These are phyloP conservation scores for Orthosia incerta DNA, from an alignment of 2,888 invertebrate species.

Conservation along the genomic window DNA sequence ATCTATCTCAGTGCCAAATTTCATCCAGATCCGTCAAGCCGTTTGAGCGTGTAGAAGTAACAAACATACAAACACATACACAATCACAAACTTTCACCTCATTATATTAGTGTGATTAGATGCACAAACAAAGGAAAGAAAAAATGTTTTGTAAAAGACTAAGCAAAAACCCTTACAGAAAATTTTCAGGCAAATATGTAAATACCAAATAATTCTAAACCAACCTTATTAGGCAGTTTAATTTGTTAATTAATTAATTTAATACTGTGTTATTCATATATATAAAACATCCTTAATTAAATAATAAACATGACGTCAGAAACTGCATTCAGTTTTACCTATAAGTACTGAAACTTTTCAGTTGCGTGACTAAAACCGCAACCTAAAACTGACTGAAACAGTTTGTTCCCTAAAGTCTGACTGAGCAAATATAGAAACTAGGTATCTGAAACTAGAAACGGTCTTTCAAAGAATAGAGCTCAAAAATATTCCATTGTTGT, in stretches of 20 bases:
- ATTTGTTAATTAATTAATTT: neutral
- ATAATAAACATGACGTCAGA: conserved; percentile 12
- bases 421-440: neutral
- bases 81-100: no score
- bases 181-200: neutral
- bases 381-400: neutral
- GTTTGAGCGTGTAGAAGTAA: no score
- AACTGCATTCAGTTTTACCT: neutral
- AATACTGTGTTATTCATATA: conserved; percentile 8
- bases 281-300: conserved; percentile 7
- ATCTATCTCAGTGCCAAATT: no score
- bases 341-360: neutral
- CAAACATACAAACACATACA: no score
- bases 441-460: neutral
- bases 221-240: neutral
- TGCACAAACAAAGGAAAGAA: neutral
- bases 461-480: conserved; percentile 13
- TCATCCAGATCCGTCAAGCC: no score
- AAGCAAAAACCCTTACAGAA: neutral
- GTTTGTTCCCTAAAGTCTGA: neutral
- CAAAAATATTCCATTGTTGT: conserved; percentile 16
- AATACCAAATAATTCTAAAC: neutral
- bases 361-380: neutral
- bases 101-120: no score
- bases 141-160: neutral